Evolutionary conservation across 2,113 vertebrate genomes (phyloP), one percentile per base, ranked within the genome.

Genomic region (Istiophorus platypterus): DNA sequence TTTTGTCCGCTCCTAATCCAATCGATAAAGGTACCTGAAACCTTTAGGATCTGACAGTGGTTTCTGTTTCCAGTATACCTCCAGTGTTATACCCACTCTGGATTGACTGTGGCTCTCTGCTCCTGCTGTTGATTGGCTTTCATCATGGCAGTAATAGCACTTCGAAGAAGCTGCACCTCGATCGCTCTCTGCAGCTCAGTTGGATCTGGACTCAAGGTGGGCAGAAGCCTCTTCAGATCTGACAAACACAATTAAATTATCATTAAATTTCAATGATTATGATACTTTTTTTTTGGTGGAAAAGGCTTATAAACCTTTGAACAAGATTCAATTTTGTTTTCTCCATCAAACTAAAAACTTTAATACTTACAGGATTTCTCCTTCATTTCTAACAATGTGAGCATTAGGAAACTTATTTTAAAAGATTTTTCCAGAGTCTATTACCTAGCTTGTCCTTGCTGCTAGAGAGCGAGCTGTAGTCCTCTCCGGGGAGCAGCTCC

Each of bases 171-270:
- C 90, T 99, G 98, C 31, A 99, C 97, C 94, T 99, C 98, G 67
- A 99, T 97, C 82, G 97, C 97, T 90, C 99, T 98, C 90, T 99
- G 97, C 88, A 99, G 97, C 92, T 99, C 98, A 5, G 95, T 95
- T 7, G 98, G 97, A 92, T 99, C 98, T 63, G 98, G 98, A 90
- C 97, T 99, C 74, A 99, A 95, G 66, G 95, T 97, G 61, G 98
- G 97, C 80, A 99, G 96, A 9, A 99, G 96, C 70, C 97, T 96
- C 93, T 99, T 99, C 92, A 99, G 96, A 91, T 99, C 98, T 99
- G 92, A 18, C 68, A 37, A 71, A 79, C 76, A 70, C 34, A 85
- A 45, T 45, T 14, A 45, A 14, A 45, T 15, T 45, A 5, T n/a
- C 3, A 45, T 45, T 45, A 2, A 45, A 45, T 15, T 14, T 15